Evolutionary conservation across 2,797 vertebrate genomes (phyloP).

Genomic region (Acrocephalus scirpaceus): DNA sequence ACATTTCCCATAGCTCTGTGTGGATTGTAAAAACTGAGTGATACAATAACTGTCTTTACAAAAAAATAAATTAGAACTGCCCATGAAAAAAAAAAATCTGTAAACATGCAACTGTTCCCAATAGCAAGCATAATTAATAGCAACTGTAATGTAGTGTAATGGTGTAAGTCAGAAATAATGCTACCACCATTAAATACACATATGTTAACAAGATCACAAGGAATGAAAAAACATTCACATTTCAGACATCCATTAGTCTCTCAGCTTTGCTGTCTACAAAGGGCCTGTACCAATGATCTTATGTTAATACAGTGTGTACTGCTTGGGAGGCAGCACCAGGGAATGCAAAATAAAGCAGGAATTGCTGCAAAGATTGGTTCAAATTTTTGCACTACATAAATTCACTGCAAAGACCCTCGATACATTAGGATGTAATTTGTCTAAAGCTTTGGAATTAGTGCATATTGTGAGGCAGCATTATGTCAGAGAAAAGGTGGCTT

Average conservation of each 20-base stretch:
- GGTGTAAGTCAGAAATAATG: slow-evolving; percentile 49
- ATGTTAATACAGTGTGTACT: not conserved
- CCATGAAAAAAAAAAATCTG: not conserved
- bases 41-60: not conserved
- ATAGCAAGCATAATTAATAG: slow-evolving; percentile 44
- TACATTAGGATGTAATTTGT: not conserved
- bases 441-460: not conserved
- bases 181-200: slow-evolving; percentile 36
- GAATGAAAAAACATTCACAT: slow-evolving; percentile 28
- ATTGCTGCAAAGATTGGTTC: not conserved
- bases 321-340: not conserved
- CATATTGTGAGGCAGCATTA: not conserved
- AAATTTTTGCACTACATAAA: slow-evolving; percentile 33
- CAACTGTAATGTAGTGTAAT: slow-evolving; percentile 36
- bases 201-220: slow-evolving; percentile 63
- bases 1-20: not conserved
- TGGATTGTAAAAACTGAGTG: not conserved
- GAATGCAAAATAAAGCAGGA: not conserved
- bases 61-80: slow-evolving; percentile 7
- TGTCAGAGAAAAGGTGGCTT: not conserved
- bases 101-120: not conserved
- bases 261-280: slow-evolving; percentile 42
- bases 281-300: slow-evolving; percentile 1
- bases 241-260: slow-evolving; percentile 56
- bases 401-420: not conserved